A percentile compares a stretch with the other conserved stretches of the same genome.
These are phyloP conservation scores for Epinotia demarniana DNA, from an alignment of 2,888 invertebrate species.

Conservation along the genomic window DNA sequence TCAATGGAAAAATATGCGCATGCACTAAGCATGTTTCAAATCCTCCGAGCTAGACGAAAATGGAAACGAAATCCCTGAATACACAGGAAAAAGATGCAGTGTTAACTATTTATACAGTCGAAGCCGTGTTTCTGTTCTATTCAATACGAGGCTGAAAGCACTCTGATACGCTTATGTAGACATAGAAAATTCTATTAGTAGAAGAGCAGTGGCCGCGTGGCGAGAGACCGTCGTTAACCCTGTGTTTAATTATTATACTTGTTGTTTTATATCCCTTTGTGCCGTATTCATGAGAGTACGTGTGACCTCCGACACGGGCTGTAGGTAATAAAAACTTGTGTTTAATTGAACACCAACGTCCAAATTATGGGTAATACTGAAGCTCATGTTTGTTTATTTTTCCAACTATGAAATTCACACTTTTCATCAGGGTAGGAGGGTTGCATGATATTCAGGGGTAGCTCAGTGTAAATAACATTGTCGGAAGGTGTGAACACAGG, in stretches of 20 bases:
- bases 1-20: conserved; percentile 5
- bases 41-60: conserved; percentile 14
- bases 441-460: background rate
- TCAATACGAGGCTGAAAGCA: conserved; percentile 6
- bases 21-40: conserved; percentile 6
- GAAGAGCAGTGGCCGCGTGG: conserved; percentile 8
- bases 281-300: conserved; percentile 9
- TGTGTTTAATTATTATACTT: conserved; percentile 10
- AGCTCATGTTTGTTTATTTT: background rate
- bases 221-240: conserved; percentile 8
- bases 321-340: conserved; percentile 8
- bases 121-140: background rate
- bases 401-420: background rate
- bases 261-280: conserved; percentile 18
- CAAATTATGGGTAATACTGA: background rate
- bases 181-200: conserved; percentile 18
- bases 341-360: background rate
- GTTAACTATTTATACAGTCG: background rate
- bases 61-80: conserved; percentile 10
- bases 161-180: background rate
- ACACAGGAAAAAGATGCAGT: background rate
- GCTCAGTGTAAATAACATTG: background rate
- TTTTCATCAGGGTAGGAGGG: background rate
- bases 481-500: background rate
- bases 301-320: background rate